Evolutionary conservation across 2,797 vertebrate species (phyloP), one percentile per base, ranked within the genome.

Genomic region (Helostoma temminkii): DNA sequence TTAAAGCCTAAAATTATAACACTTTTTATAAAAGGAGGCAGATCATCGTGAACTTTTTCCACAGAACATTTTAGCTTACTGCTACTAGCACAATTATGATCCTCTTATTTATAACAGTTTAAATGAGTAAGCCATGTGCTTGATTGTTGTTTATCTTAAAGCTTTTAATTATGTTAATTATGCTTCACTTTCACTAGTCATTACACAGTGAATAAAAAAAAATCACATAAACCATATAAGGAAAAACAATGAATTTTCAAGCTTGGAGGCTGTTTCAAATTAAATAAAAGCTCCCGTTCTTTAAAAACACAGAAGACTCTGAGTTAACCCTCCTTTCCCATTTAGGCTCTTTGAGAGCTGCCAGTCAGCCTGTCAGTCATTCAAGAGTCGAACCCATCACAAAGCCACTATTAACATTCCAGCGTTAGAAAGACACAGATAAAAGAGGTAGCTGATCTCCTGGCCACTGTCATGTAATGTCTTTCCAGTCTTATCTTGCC

Each of bases 371-470:
- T 67, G 85, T 87, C 84, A 82, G 69, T 86, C 84, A 83, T 73
- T 69, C 54, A 62, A 74, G 59, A 77, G 61, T 64, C 57, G 71
- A 74, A 78, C 25, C 72, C 76, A 70, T 87, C 84, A 86, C 85
- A 90, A 88, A 90, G 85, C 71, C 76, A 58, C 87, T 83, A 90
- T 91, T 91, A 90, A 91, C 88, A 90, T 91, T 91, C 90, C 90
- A 83, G 78, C 26, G 43, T 32, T 72, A 82, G 76, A 57, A 81
- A 68, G 61, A 68, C 26, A 32, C 45, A 79, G 84, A 90, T 85
- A 86, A 86, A 87, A 71, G 72, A 80, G 56, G 32, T 42, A 65
- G 81, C 50, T 57, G 74, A 70, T 87, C 71, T 68, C 45, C 25
- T 19, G 42, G 42, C 36, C 50, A 26, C 76, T 70, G 53, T 72